These are phyloP conservation scores for Pseudorhiza aurosa DNA, from an alignment of 30 jellyfish, hydroid and myxozoan species.

Conservation along the genomic window DNA sequence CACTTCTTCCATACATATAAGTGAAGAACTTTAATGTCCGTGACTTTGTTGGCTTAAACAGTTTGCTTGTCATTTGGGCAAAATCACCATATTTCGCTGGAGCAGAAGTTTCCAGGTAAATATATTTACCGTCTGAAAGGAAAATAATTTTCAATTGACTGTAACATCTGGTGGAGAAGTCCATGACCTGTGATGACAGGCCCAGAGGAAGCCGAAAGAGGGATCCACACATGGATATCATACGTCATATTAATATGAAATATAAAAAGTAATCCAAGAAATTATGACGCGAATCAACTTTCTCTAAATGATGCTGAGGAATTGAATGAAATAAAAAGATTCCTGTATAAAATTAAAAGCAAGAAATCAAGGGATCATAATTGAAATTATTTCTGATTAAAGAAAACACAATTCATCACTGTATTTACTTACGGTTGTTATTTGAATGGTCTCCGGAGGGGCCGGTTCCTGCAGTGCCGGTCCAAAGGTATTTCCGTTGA, in stretches of 20 bases:
- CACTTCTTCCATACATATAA: conserved; percentile 64
- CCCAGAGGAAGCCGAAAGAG: no score
- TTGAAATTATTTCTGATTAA: not conserved
- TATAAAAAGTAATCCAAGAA: not conserved
- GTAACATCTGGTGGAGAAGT: no score
- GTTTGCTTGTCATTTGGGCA: conserved; percentile 44
- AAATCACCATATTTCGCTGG: conserved; percentile 65
- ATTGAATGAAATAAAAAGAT: no score
- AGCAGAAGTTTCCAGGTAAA: conserved; percentile 49
- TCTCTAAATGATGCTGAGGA: no score
- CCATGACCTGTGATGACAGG: no score
- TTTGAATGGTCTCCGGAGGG: conserved; percentile 66
- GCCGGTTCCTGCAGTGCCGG: conserved; percentile 73
- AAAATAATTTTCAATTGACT: not conserved
- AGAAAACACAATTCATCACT: not conserved
- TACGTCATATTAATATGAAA: no score
- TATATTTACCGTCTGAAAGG: conserved; percentile 56
- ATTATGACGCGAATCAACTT: no score
- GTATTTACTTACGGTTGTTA: conserved; percentile 22
- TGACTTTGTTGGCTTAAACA: conserved; percentile 23
- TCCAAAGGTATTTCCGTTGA: conserved; percentile 62
- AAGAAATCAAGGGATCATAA: no score
- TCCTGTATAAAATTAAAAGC: no score
- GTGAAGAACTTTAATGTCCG: conserved; percentile 41
- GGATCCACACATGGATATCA: no score